Evolutionary conservation across 2,797 vertebrate species (phyloP).

Genomic region (Thamnophis elegans): DNA sequence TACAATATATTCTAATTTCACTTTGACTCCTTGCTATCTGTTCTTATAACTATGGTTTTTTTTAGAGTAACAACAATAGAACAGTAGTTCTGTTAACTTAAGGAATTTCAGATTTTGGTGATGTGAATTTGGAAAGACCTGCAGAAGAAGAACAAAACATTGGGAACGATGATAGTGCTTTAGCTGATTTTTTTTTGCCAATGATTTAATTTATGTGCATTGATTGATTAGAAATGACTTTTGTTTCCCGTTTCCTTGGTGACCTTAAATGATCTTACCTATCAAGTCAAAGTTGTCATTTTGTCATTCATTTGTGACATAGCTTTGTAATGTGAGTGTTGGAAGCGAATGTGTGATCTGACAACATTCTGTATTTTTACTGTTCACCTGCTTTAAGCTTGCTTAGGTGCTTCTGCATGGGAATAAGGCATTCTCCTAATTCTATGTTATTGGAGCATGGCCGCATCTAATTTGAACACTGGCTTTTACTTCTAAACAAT

Average conservation of each 20-base stretch:
- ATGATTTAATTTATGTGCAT: neutral
- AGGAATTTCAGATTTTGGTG: constrained; percentile 17
- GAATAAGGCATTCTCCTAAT: neutral
- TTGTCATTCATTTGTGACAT: neutral
- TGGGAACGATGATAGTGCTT: neutral
- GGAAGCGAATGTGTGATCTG: constrained; percentile 5
- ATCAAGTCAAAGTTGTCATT: constrained; percentile 12
- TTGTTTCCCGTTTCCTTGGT: neutral
- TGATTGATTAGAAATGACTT: neutral
- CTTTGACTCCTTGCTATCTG: neutral
- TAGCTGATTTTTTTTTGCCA: neutral
- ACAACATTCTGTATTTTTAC: constrained; percentile 7
- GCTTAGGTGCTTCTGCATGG: constrained; percentile 8
- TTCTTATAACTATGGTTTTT: constrained; percentile 6
- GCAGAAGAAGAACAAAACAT: neutral
- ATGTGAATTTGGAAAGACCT: neutral
- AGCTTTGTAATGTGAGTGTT: neutral
- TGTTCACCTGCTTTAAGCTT: constrained; percentile 14
- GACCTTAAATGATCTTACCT: neutral
- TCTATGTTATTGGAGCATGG: constrained; percentile 7
- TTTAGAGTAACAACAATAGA: neutral
- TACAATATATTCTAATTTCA: neutral
- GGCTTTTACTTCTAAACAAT: constrained; percentile 23
- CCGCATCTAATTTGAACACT: constrained; percentile 28
- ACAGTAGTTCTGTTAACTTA: constrained; percentile 14